These are phyloP conservation scores for Arizona elegans DNA, from an alignment of 2,113 vertebrate genomes.

Conservation along the genomic window DNA sequence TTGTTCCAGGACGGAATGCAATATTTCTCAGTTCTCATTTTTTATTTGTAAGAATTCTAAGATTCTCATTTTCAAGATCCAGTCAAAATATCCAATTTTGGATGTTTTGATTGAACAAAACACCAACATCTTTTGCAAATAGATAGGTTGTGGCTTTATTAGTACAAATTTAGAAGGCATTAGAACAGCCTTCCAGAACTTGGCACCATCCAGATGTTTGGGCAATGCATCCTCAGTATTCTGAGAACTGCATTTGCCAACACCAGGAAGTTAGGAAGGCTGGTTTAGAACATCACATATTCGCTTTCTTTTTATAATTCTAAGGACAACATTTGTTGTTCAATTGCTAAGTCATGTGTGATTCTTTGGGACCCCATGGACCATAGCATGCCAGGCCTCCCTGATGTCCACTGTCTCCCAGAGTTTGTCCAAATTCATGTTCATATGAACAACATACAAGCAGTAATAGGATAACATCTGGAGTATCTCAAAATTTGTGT, in stretches of 20 bases:
- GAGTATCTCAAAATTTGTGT: background rate
- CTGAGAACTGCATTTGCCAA: background rate
- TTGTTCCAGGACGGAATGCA: background rate
- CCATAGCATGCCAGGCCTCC: background rate
- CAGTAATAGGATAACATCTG: background rate
- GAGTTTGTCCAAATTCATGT: background rate
- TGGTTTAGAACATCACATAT: background rate
- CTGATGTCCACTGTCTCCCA: background rate
- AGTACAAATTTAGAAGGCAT: background rate
- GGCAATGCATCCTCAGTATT: background rate
- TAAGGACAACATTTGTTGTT: background rate
- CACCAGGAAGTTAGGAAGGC: background rate
- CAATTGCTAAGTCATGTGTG: background rate
- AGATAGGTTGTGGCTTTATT: background rate
- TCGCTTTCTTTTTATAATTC: background rate
- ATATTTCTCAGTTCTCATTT: background rate
- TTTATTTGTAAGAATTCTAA: background rate
- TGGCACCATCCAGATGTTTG: background rate
- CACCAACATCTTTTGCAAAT: background rate
- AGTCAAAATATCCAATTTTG: background rate
- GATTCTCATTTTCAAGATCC: background rate
- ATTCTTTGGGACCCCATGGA: background rate
- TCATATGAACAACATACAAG: background rate
- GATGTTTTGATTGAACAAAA: background rate
- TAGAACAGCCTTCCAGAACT: background rate